These are phyloP conservation scores for Melieria crassipennis DNA, from an alignment of 2,888 invertebrate species.

Conservation along the genomic window DNA sequence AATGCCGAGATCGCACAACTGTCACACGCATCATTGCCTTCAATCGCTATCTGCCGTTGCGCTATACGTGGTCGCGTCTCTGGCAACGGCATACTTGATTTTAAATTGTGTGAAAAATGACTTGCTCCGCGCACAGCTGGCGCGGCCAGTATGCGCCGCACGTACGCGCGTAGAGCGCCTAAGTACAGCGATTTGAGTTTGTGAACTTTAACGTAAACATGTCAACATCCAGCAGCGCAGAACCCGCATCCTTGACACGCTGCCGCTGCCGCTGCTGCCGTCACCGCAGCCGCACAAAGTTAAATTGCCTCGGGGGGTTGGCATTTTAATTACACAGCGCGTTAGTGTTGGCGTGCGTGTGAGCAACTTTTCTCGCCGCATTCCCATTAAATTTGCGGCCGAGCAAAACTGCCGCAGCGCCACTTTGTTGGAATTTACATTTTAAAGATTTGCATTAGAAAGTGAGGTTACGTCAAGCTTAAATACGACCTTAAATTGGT, in stretches of 20 bases:
- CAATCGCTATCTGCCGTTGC: too few relatives aligned
- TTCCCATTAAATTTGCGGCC: neutral
- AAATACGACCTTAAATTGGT: too few relatives aligned
- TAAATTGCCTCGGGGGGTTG: conserved; percentile 28
- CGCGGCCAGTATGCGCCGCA: conserved; percentile 2
- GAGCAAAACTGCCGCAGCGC: too few relatives aligned
- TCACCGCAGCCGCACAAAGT: conserved; percentile 27
- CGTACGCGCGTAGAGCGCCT: too few relatives aligned
- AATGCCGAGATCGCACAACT: too few relatives aligned
- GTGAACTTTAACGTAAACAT: conserved; percentile 30
- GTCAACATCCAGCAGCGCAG: conserved; percentile 23
- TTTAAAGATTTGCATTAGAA: too few relatives aligned
- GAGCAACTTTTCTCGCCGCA: conserved; percentile 26
- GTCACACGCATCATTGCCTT: too few relatives aligned
- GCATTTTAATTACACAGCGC: conserved; percentile 29
- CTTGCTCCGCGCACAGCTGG: conserved; percentile 12
- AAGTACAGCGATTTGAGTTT: conserved; percentile 8
- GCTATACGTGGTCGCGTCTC: too few relatives aligned
- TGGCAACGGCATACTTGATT: too few relatives aligned
- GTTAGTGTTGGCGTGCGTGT: conserved; percentile 24
- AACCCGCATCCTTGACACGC: conserved; percentile 27
- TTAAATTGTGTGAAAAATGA: conserved; percentile 28
- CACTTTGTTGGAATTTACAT: too few relatives aligned
- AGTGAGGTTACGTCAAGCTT: too few relatives aligned
- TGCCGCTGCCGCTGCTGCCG: conserved; percentile 21